phyloP scores from a whole-genome alignment of 2,888 invertebrate genomes.

The Elmis aenea region DNA sequence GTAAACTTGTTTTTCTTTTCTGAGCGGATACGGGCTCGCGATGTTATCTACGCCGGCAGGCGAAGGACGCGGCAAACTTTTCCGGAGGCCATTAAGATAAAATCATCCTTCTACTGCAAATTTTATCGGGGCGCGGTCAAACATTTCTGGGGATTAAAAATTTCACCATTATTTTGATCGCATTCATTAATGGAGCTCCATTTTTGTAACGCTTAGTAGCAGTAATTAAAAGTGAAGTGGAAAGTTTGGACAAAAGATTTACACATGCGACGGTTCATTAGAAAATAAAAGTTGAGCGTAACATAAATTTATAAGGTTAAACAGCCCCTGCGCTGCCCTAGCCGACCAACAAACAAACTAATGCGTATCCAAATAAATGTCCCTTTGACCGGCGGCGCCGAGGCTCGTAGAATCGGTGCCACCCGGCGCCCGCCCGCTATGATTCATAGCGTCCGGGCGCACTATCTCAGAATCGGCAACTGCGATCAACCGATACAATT shows the following conservation, averaged over 20 bases:
- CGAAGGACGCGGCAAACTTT: slow-evolving; percentile 34
- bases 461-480: slow-evolving; percentile 13
- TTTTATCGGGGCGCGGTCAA: slow-evolving; percentile 35
- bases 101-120: slow-evolving; percentile 34
- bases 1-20: slow-evolving; percentile 37
- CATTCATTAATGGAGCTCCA: slow-evolving; percentile 5
- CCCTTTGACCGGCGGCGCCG: slow-evolving; percentile 23
- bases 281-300: not conserved
- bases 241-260: not conserved
- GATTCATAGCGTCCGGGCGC: slow-evolving; percentile 23
- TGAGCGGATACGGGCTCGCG: slow-evolving; percentile 29
- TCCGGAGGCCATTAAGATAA: slow-evolving; percentile 37
- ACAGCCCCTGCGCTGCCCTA: slow-evolving; percentile 11
- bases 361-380: slow-evolving; percentile 30
- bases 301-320: slow-evolving; percentile 18
- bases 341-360: slow-evolving; percentile 25
- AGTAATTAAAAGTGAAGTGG: no score
- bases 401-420: slow-evolving; percentile 17
- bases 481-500: slow-evolving; percentile 18
- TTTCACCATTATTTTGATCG: slow-evolving; percentile 21
- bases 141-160: slow-evolving; percentile 32
- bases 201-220: not conserved
- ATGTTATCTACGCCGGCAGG: slow-evolving; percentile 32
- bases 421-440: slow-evolving; percentile 23
- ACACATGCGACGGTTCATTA: no score